Evolutionary conservation across 2,888 invertebrate species (phyloP), one percentile per base, ranked within the genome.

Genomic region (Heliconius cydno): DNA sequence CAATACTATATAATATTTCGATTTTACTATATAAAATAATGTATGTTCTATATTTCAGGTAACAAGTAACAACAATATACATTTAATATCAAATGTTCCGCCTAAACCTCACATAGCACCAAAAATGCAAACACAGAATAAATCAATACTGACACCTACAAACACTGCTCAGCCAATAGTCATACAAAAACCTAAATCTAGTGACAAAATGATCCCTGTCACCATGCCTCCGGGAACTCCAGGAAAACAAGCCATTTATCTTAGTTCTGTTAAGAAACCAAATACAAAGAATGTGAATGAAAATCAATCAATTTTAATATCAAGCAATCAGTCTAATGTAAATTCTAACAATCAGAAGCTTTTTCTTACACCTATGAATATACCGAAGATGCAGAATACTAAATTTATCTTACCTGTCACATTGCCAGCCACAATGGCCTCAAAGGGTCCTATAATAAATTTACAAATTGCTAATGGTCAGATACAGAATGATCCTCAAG

Each of bases 401-500:
- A 95, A 96, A 81, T 93, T 95, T 79, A 95, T 96, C 79, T 88
- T 95, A 67, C 96, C 96, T 1, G 93, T 94, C 3, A 92, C 92
- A 38, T 85, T 94, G 75, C 95, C 95, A 22, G 95, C 95, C 3
- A 95, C 96, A 1, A 96, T 96, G 92, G 93, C 95, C 15, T 94
- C 95, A 19, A 95, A 96, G 86, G 95, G 96, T 13, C 96, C 96
- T 73, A 95, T 96, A 84, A 96, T 96, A 80, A 97, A 97, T 89
- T 92, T 97, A 80, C 97, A 97, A 92, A 96, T 97, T 86, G 95
- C 96, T 34, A 97, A 96, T 89, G 96, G 96, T 6, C 96, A 96
- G 87, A 92, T 96, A 81, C 96, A 95, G 85, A 95, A 95, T 85
- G 96, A 96, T 85, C 95, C 94, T 41, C 96, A 96, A 86, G 96